Conservation (phyloP, 2,797 vertebrate genomes). For the Pampus argenteus region DNA sequence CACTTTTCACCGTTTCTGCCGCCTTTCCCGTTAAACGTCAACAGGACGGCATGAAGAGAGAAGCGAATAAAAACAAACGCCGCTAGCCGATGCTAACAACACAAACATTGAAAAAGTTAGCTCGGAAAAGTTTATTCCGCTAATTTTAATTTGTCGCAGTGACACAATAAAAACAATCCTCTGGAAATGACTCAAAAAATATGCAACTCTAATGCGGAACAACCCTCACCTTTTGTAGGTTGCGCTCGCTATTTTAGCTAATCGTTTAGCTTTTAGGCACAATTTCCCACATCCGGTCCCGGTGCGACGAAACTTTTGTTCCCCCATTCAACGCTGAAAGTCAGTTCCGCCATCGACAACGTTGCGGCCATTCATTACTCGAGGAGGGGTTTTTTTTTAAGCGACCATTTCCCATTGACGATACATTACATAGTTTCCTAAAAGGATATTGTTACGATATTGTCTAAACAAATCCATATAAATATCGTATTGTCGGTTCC, state of each 20-base stretch:
- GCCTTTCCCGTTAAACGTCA: neutral
- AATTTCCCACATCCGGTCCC: constrained; percentile 52
- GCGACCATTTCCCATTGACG: rapidly evolving
- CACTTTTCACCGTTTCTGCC: too few relatives aligned
- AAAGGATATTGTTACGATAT: too few relatives aligned
- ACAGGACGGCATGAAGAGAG: neutral
- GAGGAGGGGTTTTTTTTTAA: rapidly evolving
- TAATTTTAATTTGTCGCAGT: neutral
- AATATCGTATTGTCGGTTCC: rapidly evolving
- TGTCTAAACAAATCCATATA: rapidly evolving
- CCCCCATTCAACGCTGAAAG: neutral
- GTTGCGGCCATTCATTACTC: neutral
- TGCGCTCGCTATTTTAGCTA: neutral
- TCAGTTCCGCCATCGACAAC: neutral
- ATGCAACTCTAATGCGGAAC: rapidly evolving
- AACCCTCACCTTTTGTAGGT: neutral
- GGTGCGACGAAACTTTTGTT: constrained; percentile 43
- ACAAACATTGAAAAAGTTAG: neutral
- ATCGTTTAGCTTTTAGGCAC: neutral
- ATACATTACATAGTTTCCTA: neutral
- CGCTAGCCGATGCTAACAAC: constrained; percentile 27
- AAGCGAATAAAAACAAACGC: neutral
- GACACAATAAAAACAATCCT: rapidly evolving
- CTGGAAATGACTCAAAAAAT: rapidly evolving
- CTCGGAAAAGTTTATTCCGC: neutral